Base-by-base conservation (phyloP, 1,140 invertebrate species). In the Halesus radiatus region DNA sequence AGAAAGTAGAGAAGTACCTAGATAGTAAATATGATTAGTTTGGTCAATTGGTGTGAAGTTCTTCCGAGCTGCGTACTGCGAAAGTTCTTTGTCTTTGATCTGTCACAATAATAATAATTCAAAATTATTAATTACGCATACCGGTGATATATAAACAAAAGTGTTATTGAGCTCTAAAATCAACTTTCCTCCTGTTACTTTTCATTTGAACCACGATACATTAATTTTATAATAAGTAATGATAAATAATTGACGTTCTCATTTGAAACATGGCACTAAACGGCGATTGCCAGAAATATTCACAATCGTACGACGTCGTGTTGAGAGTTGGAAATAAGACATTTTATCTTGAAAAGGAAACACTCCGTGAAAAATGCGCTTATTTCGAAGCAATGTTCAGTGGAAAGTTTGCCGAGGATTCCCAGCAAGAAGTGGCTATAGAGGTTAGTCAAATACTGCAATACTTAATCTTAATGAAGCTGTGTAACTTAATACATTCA, bases 341-440 rank as follows among this genome's bases (percentile, higher is more conserved):
- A 18, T 79, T 79, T 64, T 79, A 37, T 64, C 54, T 75, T 45
- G 68, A 79, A 53, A 79, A 79, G 60, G 52, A 74, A 52, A 66
- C 32, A 4, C 54, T 79, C n/a, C 37, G 54, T 32, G 58, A 79
- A 64, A 79, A 74, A 74, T 79, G 78, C 66, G 23, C 23, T n/a
- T 79, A 79, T 79, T 79, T 79, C 60, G 70, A 62, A 26, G 78
- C 78, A 1, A 79, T 79, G 78, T 79, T 79, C 58, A 79, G 56
- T 32, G 70, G 78, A 18, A 74, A 74, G 10, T 79, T 79, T 29
- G 37, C 37, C 26, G 78, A 79, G 52, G 54, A 79, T 32, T 50
- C 54, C 8, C 68, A 79, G 56, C n/a, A 79, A 62, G 70, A 79
- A 74, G 72, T 79, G 3, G 72, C 29, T 1, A 74, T 79, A 60